Evolutionary conservation across 2,797 vertebrate species (phyloP).

Genomic region (Molossus molossus): DNA sequence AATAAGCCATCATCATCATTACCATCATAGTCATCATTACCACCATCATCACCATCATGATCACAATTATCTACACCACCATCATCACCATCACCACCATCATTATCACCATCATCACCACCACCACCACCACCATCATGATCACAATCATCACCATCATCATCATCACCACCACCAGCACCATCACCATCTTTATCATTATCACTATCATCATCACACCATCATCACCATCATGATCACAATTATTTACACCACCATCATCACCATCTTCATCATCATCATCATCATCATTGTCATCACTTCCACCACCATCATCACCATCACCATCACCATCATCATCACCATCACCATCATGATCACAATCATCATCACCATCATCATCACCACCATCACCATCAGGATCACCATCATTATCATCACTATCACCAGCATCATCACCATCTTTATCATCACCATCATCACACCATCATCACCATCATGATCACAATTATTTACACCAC

Average conservation of each 20-base stretch:
- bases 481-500: neutral
- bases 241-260: neutral
- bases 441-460: neutral
- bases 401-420: neutral
- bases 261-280: neutral
- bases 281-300: neutral
- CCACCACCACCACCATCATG: neutral
- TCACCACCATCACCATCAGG: neutral
- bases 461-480: neutral
- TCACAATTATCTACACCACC: too few species aligned
- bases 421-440: fast-evolving
- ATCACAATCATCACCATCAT: too few species aligned
- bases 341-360: too few species aligned
- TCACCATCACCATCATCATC: neutral
- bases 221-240: neutral
- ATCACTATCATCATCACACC: too few species aligned
- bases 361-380: fast-evolving
- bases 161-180: too few species aligned
- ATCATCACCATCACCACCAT: too few species aligned
- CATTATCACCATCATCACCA: too few species aligned
- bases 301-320: neutral
- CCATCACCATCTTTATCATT: too few species aligned
- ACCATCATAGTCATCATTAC: too few species aligned
- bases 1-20: too few species aligned
- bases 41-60: too few species aligned